These are phyloP conservation scores for Onchidella celtica DNA, from an alignment of 2,888 invertebrate species.

Conservation along the genomic window DNA sequence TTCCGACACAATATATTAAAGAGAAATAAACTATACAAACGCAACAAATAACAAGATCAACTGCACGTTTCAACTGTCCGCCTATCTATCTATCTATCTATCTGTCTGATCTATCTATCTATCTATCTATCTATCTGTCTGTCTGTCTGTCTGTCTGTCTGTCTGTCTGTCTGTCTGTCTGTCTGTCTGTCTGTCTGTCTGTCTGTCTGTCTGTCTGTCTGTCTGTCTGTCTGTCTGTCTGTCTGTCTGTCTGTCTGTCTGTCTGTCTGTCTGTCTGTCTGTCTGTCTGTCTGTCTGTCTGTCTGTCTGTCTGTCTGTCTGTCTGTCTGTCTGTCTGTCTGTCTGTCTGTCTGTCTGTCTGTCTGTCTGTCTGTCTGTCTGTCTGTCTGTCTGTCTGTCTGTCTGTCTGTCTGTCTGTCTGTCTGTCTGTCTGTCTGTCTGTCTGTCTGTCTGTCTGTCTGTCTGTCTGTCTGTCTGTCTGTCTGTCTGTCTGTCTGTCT, in stretches of 20 bases:
- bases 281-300: slow-evolving; percentile 16
- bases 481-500: neutral
- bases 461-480: slow-evolving; percentile 11
- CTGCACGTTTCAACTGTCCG: no score
- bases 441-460: slow-evolving; percentile 15
- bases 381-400: slow-evolving; percentile 13
- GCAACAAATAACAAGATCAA: no score
- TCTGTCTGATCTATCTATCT: no score
- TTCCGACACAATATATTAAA: no score
- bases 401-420: neutral
- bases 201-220: slow-evolving; percentile 22
- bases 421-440: neutral
- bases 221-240: slow-evolving; percentile 16
- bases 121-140: no score
- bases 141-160: slow-evolving; percentile 19
- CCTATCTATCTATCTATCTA: slow-evolving; percentile 20
- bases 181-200: slow-evolving; percentile 33
- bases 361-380: slow-evolving; percentile 23
- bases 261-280: slow-evolving; percentile 16
- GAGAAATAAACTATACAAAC: no score
- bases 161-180: slow-evolving; percentile 30
- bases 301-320: slow-evolving; percentile 18
- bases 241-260: slow-evolving; percentile 10
- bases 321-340: slow-evolving; percentile 13
- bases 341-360: slow-evolving; percentile 19